phyloP scores from a whole-genome alignment of 2,797 vertebrate genomes.

The Mormyrops boulengeri region DNA sequence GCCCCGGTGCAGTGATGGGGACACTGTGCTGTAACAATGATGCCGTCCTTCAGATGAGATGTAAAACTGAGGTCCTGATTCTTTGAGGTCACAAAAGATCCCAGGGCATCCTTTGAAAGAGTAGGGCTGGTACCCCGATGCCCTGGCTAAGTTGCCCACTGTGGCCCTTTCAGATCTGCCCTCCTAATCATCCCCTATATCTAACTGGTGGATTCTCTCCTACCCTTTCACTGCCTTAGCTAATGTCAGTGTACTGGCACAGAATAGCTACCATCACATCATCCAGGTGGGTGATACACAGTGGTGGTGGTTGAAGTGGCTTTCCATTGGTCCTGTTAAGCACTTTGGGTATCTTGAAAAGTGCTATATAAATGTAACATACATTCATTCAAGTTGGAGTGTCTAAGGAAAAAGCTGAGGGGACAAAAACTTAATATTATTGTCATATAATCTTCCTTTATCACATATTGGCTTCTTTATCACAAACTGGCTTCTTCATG shows the following conservation, averaged over 20 bases:
- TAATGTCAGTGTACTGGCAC: background rate
- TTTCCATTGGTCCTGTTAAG: background rate
- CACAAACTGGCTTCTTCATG: background rate
- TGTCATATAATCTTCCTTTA: background rate
- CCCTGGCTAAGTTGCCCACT: background rate
- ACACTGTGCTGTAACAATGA: background rate
- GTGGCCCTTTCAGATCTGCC: background rate
- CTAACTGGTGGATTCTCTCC: background rate
- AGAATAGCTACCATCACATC: background rate
- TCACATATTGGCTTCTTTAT: background rate
- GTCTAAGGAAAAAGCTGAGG: background rate
- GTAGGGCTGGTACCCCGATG: background rate
- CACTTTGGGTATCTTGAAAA: background rate
- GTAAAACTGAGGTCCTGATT: background rate
- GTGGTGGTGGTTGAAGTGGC: background rate
- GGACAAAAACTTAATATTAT: background rate
- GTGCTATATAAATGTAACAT: background rate
- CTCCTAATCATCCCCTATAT: background rate
- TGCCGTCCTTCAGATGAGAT: background rate
- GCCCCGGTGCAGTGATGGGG: background rate
- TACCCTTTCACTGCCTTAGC: background rate
- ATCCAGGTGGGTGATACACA: background rate
- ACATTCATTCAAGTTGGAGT: background rate
- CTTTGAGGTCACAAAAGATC: background rate
- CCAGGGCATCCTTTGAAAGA: background rate